These are phyloP conservation scores for Rutilus rutilus DNA, from an alignment of 2,113 vertebrate species.

Conservation along the genomic window DNA sequence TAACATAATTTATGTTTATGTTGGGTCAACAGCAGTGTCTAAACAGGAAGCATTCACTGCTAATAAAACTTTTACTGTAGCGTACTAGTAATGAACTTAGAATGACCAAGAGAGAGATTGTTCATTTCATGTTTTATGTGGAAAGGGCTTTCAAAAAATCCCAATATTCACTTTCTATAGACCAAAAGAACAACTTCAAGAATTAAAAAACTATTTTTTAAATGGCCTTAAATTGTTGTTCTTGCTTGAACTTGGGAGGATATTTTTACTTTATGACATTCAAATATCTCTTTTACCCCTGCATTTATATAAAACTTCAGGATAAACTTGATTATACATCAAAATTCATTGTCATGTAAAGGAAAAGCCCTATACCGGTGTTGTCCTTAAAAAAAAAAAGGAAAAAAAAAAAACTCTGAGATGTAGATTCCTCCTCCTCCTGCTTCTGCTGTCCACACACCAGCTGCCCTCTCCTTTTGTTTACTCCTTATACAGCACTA, in stretches of 20 bases:
- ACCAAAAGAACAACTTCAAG: background rate
- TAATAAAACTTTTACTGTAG: too few relatives aligned
- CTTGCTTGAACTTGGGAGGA: background rate
- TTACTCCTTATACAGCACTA: conserved; percentile 41
- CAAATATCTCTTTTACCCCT: background rate
- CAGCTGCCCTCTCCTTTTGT: conserved; percentile 56
- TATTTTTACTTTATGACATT: background rate
- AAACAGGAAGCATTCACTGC: too few relatives aligned
- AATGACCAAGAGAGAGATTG: too few relatives aligned
- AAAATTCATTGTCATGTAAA: background rate
- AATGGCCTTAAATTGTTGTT: background rate
- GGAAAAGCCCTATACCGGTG: background rate
- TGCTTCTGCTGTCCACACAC: conserved; percentile 42
- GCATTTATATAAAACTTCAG: background rate
- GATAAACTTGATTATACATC: background rate
- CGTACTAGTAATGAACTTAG: background rate
- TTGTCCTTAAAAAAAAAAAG: conserved; percentile 11
- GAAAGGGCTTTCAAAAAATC: background rate
- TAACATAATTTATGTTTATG: background rate
- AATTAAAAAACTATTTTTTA: background rate
- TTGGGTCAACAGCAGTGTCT: background rate
- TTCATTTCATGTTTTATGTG: background rate
- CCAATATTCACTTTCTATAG: background rate
- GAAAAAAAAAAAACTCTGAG: background rate
- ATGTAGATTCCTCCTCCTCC: conserved; percentile 45